A percentile compares a stretch with the other conserved stretches of the same genome.
Conservation (phyloP, 1,140 invertebrate species). For the Telenomus remus region DNA sequence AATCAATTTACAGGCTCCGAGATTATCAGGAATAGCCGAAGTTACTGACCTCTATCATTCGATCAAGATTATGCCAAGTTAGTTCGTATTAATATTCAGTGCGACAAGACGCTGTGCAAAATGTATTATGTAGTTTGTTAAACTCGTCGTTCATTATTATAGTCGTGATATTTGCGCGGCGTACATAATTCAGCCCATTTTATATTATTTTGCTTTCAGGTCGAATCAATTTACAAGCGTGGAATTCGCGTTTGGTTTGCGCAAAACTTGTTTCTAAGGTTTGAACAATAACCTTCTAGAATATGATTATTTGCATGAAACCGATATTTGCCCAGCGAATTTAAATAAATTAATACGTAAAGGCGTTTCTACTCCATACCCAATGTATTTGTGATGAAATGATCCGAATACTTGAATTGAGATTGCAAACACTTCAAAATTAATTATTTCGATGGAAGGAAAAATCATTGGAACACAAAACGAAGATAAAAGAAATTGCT, state of each 20-base stretch:
- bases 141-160: conserved; percentile 22
- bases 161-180: background rate
- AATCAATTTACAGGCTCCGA: conserved; percentile 50
- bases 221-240: conserved; percentile 17
- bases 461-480: no score
- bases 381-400: no score
- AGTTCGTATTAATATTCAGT: conserved; percentile 37
- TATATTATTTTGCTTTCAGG: conserved; percentile 12
- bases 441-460: no score
- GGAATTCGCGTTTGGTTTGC: conserved; percentile 16
- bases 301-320: background rate
- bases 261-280: conserved; percentile 3
- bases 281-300: conserved; percentile 4
- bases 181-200: background rate
- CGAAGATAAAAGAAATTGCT: no score
- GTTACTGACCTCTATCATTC: conserved; percentile 54
- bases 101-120: conserved; percentile 31
- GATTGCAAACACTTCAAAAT: no score
- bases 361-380: no score
- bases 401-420: no score
- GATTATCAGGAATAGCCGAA: conserved; percentile 53
- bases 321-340: background rate
- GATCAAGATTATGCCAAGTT: conserved; percentile 49
- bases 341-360: background rate
- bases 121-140: conserved; percentile 47